A percentile compares a stretch with the other conserved stretches of the same genome.
Evolutionary conservation across 2,888 invertebrate species (phyloP).

Genomic region (Apotomis capreana): DNA sequence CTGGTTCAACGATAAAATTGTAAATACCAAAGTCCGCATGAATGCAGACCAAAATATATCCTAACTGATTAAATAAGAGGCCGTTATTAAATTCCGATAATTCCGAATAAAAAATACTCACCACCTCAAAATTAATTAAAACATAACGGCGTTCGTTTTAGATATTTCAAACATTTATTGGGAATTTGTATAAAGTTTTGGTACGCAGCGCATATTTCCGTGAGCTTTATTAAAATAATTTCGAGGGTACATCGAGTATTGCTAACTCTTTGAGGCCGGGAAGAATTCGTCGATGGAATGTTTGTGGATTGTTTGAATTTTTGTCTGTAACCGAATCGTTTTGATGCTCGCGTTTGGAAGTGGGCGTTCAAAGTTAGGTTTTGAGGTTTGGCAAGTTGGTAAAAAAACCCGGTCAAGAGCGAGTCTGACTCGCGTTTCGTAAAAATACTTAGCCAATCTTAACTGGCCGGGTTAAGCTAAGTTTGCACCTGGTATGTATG

Average conservation of each 20-base stretch:
- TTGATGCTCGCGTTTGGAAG: neutral
- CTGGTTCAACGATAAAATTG: too few relatives aligned
- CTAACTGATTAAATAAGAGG: constrained; percentile 4
- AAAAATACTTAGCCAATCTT: too few relatives aligned
- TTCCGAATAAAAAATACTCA: constrained; percentile 43
- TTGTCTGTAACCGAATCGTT: neutral
- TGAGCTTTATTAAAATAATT: constrained; percentile 51
- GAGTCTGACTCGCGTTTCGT: too few relatives aligned
- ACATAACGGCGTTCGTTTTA: constrained; percentile 43
- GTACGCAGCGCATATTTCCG: constrained; percentile 48
- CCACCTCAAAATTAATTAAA: constrained; percentile 46
- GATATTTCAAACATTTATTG: constrained; percentile 47
- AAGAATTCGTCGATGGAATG: constrained; percentile 30
- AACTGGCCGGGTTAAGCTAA: too few relatives aligned
- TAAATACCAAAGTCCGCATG: too few relatives aligned
- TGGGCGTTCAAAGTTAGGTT: too few relatives aligned
- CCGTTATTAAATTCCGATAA: constrained; percentile 45
- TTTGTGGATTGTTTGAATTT: constrained; percentile 24
- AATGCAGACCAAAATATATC: constrained; percentile 2
- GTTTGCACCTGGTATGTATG: too few relatives aligned
- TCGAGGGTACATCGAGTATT: constrained; percentile 44
- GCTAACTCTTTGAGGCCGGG: constrained; percentile 44
- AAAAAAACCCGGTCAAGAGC: too few relatives aligned
- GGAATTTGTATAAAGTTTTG: constrained; percentile 48
- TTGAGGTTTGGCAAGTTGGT: too few relatives aligned